Evolutionary conservation across 2,113 vertebrate genomes (phyloP).

Genomic region (Callopanchax toddi): DNA sequence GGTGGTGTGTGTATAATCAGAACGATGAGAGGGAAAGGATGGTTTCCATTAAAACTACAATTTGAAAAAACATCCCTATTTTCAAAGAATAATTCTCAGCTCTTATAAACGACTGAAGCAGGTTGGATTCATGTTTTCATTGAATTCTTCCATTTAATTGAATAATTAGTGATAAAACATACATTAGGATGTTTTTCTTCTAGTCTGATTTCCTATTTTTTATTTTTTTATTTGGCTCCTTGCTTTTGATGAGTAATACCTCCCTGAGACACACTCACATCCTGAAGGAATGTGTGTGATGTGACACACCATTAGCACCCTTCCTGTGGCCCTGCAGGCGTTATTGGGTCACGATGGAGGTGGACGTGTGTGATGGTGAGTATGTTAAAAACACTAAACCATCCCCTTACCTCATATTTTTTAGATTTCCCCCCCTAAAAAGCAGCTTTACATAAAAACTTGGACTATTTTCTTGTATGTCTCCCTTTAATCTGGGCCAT

Average conservation of each 20-base stretch:
- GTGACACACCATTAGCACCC: constrained; percentile 51
- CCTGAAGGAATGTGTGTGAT: constrained; percentile 5
- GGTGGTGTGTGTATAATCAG: constrained; percentile 20
- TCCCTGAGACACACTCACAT: constrained; percentile 1
- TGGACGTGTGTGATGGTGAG: constrained; percentile 7
- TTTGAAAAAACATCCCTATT: neutral
- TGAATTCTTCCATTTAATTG: neutral
- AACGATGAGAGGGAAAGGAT: neutral
- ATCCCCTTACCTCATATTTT: constrained; percentile 14
- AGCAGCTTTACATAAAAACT: neutral
- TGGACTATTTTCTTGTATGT: neutral
- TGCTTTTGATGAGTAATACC: constrained; percentile 18
- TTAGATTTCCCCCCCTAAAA: neutral
- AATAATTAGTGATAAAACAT: neutral
- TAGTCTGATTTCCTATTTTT: too few relatives aligned
- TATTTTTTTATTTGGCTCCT: neutral
- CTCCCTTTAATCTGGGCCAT: too few relatives aligned
- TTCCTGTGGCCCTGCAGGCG: constrained; percentile 29
- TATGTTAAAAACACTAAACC: constrained; percentile 39
- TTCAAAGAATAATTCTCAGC: neutral
- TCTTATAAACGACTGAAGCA: neutral
- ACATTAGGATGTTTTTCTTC: neutral
- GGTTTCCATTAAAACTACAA: neutral
- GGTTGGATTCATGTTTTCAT: neutral
- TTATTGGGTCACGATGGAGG: constrained; percentile 10